Evolutionary conservation across 2,113 vertebrate species (phyloP).

Genomic region (Polypterus senegalus): DNA sequence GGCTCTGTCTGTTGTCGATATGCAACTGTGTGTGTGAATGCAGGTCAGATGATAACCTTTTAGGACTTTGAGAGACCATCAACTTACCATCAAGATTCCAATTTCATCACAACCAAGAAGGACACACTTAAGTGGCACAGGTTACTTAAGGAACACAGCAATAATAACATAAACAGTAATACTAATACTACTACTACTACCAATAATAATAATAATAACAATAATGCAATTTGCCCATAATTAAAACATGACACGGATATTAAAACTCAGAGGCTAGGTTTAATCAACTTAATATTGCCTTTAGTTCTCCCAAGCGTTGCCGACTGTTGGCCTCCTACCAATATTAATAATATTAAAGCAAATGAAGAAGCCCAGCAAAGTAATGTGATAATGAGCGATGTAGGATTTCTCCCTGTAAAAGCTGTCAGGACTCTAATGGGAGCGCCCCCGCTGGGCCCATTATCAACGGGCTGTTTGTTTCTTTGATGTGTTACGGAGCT

Average conservation of each 20-base stretch:
- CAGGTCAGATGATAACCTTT: too few species aligned
- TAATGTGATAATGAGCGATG: neutral
- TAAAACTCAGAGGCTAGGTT: conserved; percentile 46
- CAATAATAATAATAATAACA: too few species aligned
- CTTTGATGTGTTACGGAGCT: conserved; percentile 16
- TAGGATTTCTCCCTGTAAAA: neutral
- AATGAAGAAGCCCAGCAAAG: neutral
- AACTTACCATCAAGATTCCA: too few species aligned
- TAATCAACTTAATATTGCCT: conserved; percentile 50
- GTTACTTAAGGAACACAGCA: too few species aligned
- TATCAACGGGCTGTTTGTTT: conserved; percentile 9
- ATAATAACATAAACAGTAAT: too few species aligned
- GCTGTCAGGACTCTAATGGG: conserved; percentile 8
- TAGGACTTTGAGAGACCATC: too few species aligned
- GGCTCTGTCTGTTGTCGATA: too few species aligned
- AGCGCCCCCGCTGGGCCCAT: neutral
- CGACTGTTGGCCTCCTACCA: conserved; percentile 32
- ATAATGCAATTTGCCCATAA: conserved; percentile 27
- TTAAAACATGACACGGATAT: conserved; percentile 59
- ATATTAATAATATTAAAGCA: conserved; percentile 10
- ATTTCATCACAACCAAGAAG: too few species aligned
- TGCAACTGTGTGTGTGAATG: too few species aligned
- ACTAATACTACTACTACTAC: too few species aligned
- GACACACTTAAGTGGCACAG: too few species aligned
- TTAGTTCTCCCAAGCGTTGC: conserved; percentile 30